phyloP scores from a whole-genome alignment of 2,797 vertebrate species.

The Apogon hyalosoma region DNA sequence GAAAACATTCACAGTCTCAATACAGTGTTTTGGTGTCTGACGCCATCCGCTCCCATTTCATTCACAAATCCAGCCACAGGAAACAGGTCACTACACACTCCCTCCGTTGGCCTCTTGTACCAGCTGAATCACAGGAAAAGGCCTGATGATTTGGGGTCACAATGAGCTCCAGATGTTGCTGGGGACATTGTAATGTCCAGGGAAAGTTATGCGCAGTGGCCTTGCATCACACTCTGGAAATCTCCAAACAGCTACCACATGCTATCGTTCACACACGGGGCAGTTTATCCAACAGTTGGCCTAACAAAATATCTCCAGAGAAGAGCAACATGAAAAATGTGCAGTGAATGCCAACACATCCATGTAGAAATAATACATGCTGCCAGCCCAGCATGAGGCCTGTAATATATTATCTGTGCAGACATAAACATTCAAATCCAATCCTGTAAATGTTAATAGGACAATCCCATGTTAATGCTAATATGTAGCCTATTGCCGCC shows the following conservation, averaged over 20 bases:
- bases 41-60: slow-evolving; percentile 68
- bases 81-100: slow-evolving; percentile 66
- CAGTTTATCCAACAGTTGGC: slow-evolving; percentile 58
- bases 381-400: slow-evolving; percentile 25
- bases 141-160: slow-evolving; percentile 67
- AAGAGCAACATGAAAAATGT: slow-evolving; percentile 51
- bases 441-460: slow-evolving; percentile 66
- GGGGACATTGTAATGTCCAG: slow-evolving; percentile 74
- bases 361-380: slow-evolving; percentile 29
- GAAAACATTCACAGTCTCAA: slow-evolving; percentile 50
- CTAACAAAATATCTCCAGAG: slow-evolving; percentile 52
- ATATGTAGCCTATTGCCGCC: slow-evolving; percentile 38
- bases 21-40: slow-evolving; percentile 64
- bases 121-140: slow-evolving; percentile 75
- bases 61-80: slow-evolving; percentile 80
- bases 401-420: slow-evolving; percentile 46
- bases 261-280: slow-evolving; percentile 56
- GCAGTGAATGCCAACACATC: slow-evolving; percentile 40
- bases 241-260: slow-evolving; percentile 70
- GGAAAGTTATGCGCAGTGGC: slow-evolving; percentile 62
- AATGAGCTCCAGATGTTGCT: slow-evolving; percentile 77
- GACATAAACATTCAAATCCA: slow-evolving; percentile 62
- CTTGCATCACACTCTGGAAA: slow-evolving; percentile 67
- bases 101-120: slow-evolving; percentile 61
- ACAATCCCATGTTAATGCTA: slow-evolving; percentile 66